A percentile compares a stretch with the other conserved stretches of the same genome.
Evolutionary conservation across 1,140 invertebrate genomes (phyloP).

Genomic region (Papilio machaon): DNA sequence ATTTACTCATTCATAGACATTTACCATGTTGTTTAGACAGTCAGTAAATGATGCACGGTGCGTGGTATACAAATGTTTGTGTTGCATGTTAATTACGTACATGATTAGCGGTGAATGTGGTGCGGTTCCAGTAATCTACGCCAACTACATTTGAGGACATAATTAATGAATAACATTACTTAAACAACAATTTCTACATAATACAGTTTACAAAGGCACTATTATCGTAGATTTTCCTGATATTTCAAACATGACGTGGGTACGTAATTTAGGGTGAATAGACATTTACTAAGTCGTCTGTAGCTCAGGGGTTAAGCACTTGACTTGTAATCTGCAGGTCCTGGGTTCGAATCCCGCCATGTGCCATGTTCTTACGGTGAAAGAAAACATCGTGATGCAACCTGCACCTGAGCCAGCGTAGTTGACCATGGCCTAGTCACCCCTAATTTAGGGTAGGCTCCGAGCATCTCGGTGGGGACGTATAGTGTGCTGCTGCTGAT

Average conservation of each 20-base stretch:
- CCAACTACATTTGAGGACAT: slow-evolving; percentile 5
- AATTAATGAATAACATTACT: slow-evolving; percentile 1
- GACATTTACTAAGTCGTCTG: too few relatives aligned
- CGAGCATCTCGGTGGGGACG: too few relatives aligned
- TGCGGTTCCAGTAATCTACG: background rate
- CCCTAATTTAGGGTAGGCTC: too few relatives aligned
- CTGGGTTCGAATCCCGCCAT: too few relatives aligned
- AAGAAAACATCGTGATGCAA: too few relatives aligned
- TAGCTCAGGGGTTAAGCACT: too few relatives aligned
- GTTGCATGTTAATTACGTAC: slow-evolving; percentile 8
- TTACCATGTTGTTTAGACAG: background rate
- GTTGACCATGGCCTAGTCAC: too few relatives aligned
- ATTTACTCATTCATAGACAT: background rate
- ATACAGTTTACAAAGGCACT: background rate
- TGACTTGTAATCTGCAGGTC: too few relatives aligned
- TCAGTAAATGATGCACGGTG: slow-evolving; percentile 2
- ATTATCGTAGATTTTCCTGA: too few relatives aligned
- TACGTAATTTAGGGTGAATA: background rate
- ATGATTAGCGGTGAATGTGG: slow-evolving; percentile 12
- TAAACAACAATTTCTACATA: background rate
- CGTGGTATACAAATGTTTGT: slow-evolving; percentile 9
- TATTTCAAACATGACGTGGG: background rate
- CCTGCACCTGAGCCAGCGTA: too few relatives aligned
- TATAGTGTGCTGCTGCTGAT: too few relatives aligned
- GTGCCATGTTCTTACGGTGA: too few relatives aligned